Conservation (phyloP, 2,113 vertebrate species). For the Brachionichthys hirsutus region DNA sequence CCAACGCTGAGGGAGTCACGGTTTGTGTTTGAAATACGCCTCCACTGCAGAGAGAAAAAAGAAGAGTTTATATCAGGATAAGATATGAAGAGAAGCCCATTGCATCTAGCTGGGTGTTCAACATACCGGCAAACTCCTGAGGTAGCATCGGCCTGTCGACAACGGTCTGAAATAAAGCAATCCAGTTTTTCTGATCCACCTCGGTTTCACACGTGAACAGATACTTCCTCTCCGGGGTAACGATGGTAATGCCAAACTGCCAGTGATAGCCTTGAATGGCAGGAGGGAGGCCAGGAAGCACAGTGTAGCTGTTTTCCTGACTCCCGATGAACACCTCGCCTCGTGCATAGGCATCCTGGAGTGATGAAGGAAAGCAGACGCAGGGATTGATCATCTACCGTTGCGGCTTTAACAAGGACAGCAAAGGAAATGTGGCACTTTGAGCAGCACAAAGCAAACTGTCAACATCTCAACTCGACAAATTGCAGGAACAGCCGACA, state of each 20-base stretch:
- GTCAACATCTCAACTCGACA: no score
- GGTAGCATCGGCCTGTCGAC: constrained; percentile 91
- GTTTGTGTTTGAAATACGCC: constrained; percentile 97
- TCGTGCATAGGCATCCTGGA: constrained; percentile 90
- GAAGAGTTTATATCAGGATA: not conserved
- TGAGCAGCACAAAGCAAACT: no score
- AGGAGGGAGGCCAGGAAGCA: constrained; percentile 83
- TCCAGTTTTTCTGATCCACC: constrained; percentile 86
- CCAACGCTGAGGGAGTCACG: constrained; percentile 66
- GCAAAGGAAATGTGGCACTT: no score
- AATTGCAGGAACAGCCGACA: not conserved
- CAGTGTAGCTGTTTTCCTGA: constrained; percentile 87
- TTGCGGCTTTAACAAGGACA: no score
- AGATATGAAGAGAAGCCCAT: not conserved
- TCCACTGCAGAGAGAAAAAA: constrained; percentile 82
- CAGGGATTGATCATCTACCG: not conserved
- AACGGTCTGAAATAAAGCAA: constrained; percentile 84
- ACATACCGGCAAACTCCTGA: constrained; percentile 92
- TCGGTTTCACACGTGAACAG: constrained; percentile 90
- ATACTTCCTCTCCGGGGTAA: constrained; percentile 92
- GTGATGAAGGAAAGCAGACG: not conserved
- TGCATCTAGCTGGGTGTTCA: not conserved
- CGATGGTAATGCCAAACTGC: constrained; percentile 91
- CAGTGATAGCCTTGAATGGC: constrained; percentile 86
- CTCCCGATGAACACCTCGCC: constrained; percentile 97